These are phyloP conservation scores for Streptopelia turtur DNA, from an alignment of 2,797 vertebrate species.

Conservation along the genomic window DNA sequence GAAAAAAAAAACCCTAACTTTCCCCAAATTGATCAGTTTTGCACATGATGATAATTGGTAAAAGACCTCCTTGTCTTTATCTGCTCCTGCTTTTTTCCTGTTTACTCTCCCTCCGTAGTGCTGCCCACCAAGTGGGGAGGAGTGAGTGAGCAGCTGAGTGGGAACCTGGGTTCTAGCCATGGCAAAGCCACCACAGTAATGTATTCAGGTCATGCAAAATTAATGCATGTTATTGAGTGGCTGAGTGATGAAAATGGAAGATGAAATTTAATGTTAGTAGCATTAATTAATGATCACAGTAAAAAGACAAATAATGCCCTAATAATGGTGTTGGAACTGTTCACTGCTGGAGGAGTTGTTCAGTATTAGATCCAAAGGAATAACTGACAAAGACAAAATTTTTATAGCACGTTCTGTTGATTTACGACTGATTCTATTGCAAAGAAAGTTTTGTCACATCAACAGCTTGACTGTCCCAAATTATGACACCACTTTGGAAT, in stretches of 20 bases:
- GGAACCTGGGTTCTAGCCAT: neutral
- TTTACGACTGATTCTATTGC: neutral
- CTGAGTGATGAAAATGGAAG: neutral
- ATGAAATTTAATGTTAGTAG: neutral
- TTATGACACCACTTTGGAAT: neutral
- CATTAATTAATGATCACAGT: neutral
- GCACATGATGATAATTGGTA: neutral
- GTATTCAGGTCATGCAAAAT: neutral
- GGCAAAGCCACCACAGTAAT: neutral
- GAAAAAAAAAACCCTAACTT: neutral
- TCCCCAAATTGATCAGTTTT: neutral
- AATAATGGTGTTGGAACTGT: neutral
- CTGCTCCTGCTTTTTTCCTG: neutral
- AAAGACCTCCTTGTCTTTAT: neutral
- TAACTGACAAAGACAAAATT: neutral
- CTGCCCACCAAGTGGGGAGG: neutral
- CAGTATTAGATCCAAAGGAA: neutral
- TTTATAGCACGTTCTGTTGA: neutral
- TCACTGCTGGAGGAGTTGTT: neutral
- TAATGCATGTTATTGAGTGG: neutral
- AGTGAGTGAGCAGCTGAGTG: accelerated
- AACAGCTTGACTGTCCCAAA: neutral
- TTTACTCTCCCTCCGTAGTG: neutral
- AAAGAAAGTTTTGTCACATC: neutral
- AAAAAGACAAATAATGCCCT: neutral